Conservation (phyloP, 37 sponge, comb jelly and placozoan genomes). For the Sycon ciliatum region DNA sequence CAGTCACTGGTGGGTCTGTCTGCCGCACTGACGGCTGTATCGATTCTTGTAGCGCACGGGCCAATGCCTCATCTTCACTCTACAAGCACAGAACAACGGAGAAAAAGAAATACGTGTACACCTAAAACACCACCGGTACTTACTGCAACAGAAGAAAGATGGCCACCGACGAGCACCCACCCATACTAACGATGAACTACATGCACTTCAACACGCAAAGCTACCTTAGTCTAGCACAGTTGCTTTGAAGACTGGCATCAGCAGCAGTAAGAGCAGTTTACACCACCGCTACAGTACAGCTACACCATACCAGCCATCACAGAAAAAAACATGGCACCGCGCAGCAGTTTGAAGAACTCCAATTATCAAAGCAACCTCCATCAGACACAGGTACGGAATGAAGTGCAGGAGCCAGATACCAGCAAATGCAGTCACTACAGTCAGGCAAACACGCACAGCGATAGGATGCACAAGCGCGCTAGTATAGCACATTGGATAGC, state of each 20-base stretch:
- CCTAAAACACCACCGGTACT: background rate
- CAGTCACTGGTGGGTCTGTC: background rate
- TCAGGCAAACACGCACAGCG: no score
- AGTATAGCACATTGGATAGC: no score
- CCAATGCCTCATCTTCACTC: constrained; percentile 41
- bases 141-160: background rate
- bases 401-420: background rate
- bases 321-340: background rate
- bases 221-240: no score
- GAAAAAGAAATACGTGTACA: background rate
- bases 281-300: background rate
- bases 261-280: background rate
- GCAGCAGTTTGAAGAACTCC: background rate
- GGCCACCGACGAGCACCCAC: no score
- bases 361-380: background rate
- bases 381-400: background rate
- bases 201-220: no score
- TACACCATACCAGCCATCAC: background rate
- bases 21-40: background rate
- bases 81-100: background rate
- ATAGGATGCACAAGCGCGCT: no score
- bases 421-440: no score
- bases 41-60: constrained; percentile 27
- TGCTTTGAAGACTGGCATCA: background rate
- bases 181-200: no score